Percentiles rank a stretch among this genome's conserved stretches.
phyloP scores from a whole-genome alignment of 2,797 vertebrate species.

The Rhinella marina region DNA sequence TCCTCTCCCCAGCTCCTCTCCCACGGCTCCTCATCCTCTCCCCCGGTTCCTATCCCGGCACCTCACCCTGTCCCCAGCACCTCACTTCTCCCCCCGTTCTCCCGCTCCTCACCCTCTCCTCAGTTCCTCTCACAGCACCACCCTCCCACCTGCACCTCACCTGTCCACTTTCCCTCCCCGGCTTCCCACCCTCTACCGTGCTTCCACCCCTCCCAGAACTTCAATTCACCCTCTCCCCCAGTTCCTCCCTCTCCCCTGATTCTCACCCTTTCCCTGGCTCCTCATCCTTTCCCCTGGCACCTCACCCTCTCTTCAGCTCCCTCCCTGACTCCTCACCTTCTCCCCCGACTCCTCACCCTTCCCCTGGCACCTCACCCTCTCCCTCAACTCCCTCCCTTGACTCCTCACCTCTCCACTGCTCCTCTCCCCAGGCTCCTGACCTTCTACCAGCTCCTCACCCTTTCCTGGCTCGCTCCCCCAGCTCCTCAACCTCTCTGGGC shows the following conservation, averaged over 20 bases:
- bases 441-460: background rate
- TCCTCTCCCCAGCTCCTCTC: background rate
- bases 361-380: background rate
- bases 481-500: no score
- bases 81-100: rapidly evolving
- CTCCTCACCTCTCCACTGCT: no score
- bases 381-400: no score
- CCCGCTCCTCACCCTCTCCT: background rate
- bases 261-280: background rate
- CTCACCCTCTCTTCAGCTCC: background rate
- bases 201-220: no score
- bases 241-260: background rate
- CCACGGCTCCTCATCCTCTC: background rate
- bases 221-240: background rate
- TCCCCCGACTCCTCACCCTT: no score
- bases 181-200: background rate
- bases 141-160: rapidly evolving
- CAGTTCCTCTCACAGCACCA: no score
- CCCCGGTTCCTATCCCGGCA: background rate
- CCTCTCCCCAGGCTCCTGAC: background rate
- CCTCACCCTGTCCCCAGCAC: background rate
- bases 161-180: background rate
- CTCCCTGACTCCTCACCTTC: background rate
- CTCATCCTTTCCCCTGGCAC: background rate
- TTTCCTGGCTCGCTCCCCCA: no score